Percentiles rank a stretch among this genome's conserved stretches.
Conservation (phyloP, 2,888 invertebrate genomes). For the Xestia c-nigrum region DNA sequence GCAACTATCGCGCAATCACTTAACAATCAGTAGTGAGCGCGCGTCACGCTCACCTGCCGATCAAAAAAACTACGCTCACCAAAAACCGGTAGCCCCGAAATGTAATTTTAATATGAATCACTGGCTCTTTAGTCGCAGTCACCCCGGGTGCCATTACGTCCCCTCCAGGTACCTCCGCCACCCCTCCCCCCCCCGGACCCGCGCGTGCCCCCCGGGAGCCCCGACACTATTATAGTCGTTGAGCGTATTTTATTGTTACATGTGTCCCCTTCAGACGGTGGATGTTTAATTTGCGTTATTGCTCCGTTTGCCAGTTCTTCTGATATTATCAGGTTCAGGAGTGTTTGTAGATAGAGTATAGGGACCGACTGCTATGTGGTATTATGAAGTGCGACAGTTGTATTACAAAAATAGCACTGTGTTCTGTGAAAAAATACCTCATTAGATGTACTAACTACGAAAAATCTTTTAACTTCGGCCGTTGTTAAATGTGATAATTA, state of each 20-base stretch:
- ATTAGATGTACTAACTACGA: background rate
- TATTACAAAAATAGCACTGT: background rate
- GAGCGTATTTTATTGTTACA: conserved; percentile 64
- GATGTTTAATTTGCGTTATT: conserved; percentile 59
- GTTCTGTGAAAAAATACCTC: background rate
- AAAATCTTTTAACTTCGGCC: background rate
- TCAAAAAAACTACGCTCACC: conserved; percentile 33
- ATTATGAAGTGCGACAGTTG: background rate
- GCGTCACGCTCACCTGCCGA: conserved; percentile 1
- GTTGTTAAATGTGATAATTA: background rate
- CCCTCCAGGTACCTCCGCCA: conserved; percentile 32
- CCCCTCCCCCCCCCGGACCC: background rate
- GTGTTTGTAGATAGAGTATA: background rate
- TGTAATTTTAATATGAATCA: conserved; percentile 70
- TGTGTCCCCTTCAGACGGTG: conserved; percentile 56
- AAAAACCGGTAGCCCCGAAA: conserved; percentile 46
- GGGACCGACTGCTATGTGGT: background rate
- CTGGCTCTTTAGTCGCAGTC: conserved; percentile 57
- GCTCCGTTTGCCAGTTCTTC: conserved; percentile 30
- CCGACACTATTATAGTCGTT: conserved; percentile 58
- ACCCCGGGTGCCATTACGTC: conserved; percentile 59
- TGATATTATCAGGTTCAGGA: conserved; percentile 11
- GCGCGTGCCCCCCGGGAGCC: conserved; percentile 9
- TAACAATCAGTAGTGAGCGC: conserved; percentile 22
- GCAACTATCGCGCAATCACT: conserved; percentile 38